Evolutionary conservation across 2,888 invertebrate species (phyloP), one percentile per base, ranked within the genome.

Genomic region (Pristionchus mayeri): DNA sequence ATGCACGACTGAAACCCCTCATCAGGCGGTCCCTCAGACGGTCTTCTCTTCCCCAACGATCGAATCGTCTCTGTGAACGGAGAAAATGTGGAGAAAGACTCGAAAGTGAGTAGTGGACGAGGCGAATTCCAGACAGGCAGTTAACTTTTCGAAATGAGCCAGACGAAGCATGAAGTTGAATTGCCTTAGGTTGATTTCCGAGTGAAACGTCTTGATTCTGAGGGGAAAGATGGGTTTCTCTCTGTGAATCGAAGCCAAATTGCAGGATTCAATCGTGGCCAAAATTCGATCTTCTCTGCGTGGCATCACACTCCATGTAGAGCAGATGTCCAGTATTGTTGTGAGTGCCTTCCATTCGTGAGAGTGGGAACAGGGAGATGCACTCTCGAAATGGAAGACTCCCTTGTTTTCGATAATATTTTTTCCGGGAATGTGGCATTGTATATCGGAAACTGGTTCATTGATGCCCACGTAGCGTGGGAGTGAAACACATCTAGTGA

Each of bases 41-140:
- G 96, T 85, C 96, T 96, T 95, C 94, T 97, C 86, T 95, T 96
- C 91, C 96, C 97, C 0, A 97, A 97, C 7, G 97, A 97, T 93
- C 96, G 97, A 93, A 96, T 97, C 91, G 95, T 97, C 54, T 95
- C 95, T 89, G 97, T 97, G 78, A 97, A 97, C 93, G 97, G 96
- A 0, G 96, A 97, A 93, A 97, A 97, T 93, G 97, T 97, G 18
- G 95, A 95, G 93, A 94, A 95, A 78, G 96, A 96, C 2, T 96
- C 96, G 0, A 94, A 97, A 82, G 86, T 82, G 34, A 67, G 82
- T 37, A 9, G n/a, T n/a, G n/a, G n/a, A n/a, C n/a, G n/a, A n/a
- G n/a, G n/a, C n/a, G n/a, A n/a, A n/a, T n/a, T n/a, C n/a, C n/a
- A n/a, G n/a, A n/a, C n/a, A n/a, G n/a, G 44, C 44, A 9, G 44